phyloP scores from a whole-genome alignment of 2,888 invertebrate genomes.

The Rotaria sp. region DNA sequence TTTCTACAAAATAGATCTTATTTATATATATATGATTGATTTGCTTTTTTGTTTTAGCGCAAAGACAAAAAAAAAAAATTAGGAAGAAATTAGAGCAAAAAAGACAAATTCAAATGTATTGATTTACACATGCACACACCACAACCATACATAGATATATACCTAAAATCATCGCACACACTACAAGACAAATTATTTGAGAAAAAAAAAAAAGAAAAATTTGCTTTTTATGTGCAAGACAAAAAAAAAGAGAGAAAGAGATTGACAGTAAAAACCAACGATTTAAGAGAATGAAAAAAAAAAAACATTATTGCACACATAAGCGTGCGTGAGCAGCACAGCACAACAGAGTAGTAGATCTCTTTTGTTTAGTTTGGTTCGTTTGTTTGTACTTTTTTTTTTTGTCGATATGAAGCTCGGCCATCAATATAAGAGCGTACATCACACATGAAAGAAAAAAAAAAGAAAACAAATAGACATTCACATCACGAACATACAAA shows the following conservation, averaged over 20 bases:
- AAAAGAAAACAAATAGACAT: not conserved
- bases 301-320: constrained; percentile 17
- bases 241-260: not conserved
- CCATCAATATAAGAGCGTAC: constrained; percentile 12
- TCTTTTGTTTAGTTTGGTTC: not conserved
- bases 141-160: not conserved
- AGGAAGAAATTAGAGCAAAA: constrained; percentile 10
- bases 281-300: not conserved
- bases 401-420: constrained; percentile 22
- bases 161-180: not conserved
- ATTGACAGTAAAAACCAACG: constrained; percentile 4
- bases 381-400: constrained; percentile 2
- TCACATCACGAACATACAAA: constrained; percentile 19
- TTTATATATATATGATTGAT: not conserved
- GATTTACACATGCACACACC: constrained; percentile 1
- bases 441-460: not conserved
- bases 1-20: not conserved
- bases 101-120: not conserved
- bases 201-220: not conserved
- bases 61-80: not conserved
- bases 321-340: not conserved
- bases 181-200: constrained; percentile 4
- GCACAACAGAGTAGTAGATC: not conserved
- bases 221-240: not conserved
- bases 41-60: not conserved